Evolutionary conservation across 2,888 invertebrate genomes (phyloP), one percentile per base, ranked within the genome.

Genomic region (Vannuccia rotundouncinata): DNA sequence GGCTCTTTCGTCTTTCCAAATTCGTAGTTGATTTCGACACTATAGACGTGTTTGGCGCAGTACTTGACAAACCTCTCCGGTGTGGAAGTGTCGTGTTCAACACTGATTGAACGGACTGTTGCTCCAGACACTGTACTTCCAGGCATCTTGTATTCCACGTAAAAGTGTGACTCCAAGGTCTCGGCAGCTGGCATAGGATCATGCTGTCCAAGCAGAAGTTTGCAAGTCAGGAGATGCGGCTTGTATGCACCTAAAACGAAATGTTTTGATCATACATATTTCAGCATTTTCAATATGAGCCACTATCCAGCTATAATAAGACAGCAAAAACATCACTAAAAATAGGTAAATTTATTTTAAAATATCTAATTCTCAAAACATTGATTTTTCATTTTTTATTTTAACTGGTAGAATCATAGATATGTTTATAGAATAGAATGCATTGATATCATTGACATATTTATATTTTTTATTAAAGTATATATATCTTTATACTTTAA

Each of bases 51-150:
- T 82, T 96, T 91, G 79, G 97, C 95, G 84, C 96, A 91, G 89
- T 98, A 96, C 84, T 95, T 91, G 81, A 98, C 97, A 90, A 95
- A 98, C 90, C 98, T 98, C 90, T 99, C 99, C 17, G 98, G 98
- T 85, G 92, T 93, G 13, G 81, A 82, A 2, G 85, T 85, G 80
- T 88, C 88, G 31, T 86, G 86, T 78, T 86, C 86, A 10, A 89
- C 87, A 0, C 88, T 87, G 29, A 90, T 95, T 84, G 96, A 97
- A 84, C 99, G 91, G 83, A 96, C 94, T 59, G 96, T 97, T 79
- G 95, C 95, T 89, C 98, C 97, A 81, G 95, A 95, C 78, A 91
- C 90, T 87, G 95, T 95, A 59, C 85, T 86, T 76, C 86, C 86
- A 45, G 99, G 98, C 98, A 99, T 99, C 76, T 95, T 97, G 89